Evolutionary conservation across 2,113 vertebrate species (phyloP).

Genomic region (Leucosticte australis): DNA sequence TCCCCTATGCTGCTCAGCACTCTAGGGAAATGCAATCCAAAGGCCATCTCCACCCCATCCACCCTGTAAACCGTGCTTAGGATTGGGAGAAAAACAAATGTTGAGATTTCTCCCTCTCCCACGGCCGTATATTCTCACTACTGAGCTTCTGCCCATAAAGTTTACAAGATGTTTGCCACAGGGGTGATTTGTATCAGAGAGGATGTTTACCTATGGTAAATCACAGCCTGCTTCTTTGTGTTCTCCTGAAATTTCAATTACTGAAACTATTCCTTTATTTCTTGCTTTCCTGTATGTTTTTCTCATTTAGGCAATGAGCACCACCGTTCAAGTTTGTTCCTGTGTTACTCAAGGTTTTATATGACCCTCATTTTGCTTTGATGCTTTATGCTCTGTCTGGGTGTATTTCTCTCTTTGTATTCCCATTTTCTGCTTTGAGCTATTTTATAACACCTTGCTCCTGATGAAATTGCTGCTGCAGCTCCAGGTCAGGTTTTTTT

Average conservation of each 20-base stretch:
- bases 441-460: neutral
- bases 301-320: conserved; percentile 31
- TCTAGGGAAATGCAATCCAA: neutral
- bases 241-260: conserved; percentile 59
- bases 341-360: neutral
- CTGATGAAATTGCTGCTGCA: neutral
- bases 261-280: conserved; percentile 13
- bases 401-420: neutral
- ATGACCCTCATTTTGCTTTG: neutral
- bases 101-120: neutral
- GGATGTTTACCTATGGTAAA: conserved; percentile 20
- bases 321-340: neutral
- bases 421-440: neutral
- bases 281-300: neutral
- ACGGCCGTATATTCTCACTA: neutral
- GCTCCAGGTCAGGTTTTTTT: neutral
- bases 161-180: conserved; percentile 11
- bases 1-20: neutral
- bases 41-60: neutral
- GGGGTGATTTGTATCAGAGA: conserved; percentile 39
- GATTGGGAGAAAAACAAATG: neutral
- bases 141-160: neutral
- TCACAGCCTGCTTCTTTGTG: conserved; percentile 24
- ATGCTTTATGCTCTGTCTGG: neutral
- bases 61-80: neutral